A percentile compares a stretch with the other conserved stretches of the same genome.
These are phyloP conservation scores for Eupithecia vulgata DNA, from an alignment of 2,888 invertebrate species.

Conservation along the genomic window DNA sequence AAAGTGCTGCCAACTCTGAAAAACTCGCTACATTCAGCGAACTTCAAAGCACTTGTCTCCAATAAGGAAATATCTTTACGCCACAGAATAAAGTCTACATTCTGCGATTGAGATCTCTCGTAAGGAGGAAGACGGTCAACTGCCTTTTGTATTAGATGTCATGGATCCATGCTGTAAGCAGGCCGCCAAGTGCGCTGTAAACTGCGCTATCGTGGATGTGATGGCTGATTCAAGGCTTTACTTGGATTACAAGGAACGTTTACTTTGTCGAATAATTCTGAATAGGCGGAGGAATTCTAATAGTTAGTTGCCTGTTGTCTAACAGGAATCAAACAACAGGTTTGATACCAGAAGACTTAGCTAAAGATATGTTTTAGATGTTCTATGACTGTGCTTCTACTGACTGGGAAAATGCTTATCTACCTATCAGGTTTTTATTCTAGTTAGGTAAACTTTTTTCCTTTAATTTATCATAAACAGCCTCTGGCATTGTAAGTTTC, in stretches of 20 bases:
- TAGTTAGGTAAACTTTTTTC: not conserved
- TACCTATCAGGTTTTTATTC: not conserved
- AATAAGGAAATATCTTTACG: slow-evolving; percentile 1
- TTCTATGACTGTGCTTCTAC: not conserved
- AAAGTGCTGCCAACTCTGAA: no score
- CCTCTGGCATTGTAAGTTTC: not conserved
- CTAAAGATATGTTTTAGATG: not conserved
- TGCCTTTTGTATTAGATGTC: slow-evolving; percentile 24
- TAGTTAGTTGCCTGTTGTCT: not conserved
- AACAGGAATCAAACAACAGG: not conserved
- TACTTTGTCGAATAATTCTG: slow-evolving; percentile 5
- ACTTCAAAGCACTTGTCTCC: not conserved
- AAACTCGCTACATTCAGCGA: not conserved
- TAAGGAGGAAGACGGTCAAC: slow-evolving; percentile 21
- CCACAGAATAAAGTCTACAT: slow-evolving; percentile 8
- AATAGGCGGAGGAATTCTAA: not conserved
- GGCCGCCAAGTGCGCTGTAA: slow-evolving; percentile 13
- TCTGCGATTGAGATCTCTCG: slow-evolving; percentile 19
- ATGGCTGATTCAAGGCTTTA: slow-evolving; percentile 9
- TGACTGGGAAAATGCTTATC: not conserved
- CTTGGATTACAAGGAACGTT: slow-evolving; percentile 10
- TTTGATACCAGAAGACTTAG: not conserved
- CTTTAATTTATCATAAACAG: not conserved
- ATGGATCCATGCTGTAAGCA: slow-evolving; percentile 15
- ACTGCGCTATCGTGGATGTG: slow-evolving; percentile 10